Percentiles rank a stretch among this genome's conserved stretches.
These are phyloP conservation scores for Andrena camellia DNA, from an alignment of 2,888 invertebrate genomes.

Conservation along the genomic window DNA sequence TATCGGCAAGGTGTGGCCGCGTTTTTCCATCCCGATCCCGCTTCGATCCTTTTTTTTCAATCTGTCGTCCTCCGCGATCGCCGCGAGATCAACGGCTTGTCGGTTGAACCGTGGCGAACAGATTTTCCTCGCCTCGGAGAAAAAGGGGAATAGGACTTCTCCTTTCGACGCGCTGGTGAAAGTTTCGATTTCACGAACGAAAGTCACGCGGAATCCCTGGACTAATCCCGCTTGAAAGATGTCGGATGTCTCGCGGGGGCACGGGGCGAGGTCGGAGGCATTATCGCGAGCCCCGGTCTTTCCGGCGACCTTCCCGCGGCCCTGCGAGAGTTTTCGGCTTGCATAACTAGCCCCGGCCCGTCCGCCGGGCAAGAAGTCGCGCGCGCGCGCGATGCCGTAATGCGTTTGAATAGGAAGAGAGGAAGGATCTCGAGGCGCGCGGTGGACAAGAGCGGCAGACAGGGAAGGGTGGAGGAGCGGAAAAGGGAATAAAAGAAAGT, in stretches of 20 bases:
- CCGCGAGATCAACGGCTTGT: not conserved
- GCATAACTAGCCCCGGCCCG: constrained; percentile 75
- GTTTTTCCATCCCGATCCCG: not conserved
- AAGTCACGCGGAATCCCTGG: too few relatives aligned
- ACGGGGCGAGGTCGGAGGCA: not conserved
- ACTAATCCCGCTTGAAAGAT: too few relatives aligned
- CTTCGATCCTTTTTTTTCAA: constrained; percentile 29
- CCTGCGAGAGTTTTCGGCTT: constrained; percentile 63
- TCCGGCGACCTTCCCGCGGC: constrained; percentile 59
- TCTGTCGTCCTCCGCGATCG: constrained; percentile 20
- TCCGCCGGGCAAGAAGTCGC: constrained; percentile 73
- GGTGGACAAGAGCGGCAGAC: constrained; percentile 63
- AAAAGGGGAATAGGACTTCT: not conserved
- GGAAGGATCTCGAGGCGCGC: constrained; percentile 46
- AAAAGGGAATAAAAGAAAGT: constrained; percentile 64
- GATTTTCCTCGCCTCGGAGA: constrained; percentile 13
- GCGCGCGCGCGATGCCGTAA: constrained; percentile 77
- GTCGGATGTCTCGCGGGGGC: too few relatives aligned
- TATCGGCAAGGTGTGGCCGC: constrained; percentile 39
- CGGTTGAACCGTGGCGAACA: not conserved
- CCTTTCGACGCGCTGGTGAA: not conserved
- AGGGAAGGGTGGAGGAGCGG: constrained; percentile 28
- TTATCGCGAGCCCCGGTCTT: constrained; percentile 23
- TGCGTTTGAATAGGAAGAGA: constrained; percentile 73
- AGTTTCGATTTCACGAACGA: not conserved